A percentile compares a stretch with the other conserved stretches of the same genome.
phyloP scores from a whole-genome alignment of 2,888 invertebrate genomes.

The Pteria penguin region DNA sequence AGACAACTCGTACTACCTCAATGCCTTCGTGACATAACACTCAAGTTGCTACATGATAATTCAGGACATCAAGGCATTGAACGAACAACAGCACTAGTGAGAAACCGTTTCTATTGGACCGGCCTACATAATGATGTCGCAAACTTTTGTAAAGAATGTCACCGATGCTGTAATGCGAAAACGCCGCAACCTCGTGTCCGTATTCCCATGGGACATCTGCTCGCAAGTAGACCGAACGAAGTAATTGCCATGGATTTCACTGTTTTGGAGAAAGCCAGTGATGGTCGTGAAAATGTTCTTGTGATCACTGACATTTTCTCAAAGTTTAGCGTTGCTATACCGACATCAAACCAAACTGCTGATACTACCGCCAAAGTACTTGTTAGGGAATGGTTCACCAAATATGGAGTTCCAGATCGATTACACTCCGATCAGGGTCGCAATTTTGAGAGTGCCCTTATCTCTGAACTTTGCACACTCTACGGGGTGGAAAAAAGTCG shows the following conservation, averaged over 20 bases:
- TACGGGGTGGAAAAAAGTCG: slow-evolving; percentile 36
- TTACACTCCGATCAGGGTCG: slow-evolving; percentile 36
- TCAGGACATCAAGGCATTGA: slow-evolving; percentile 42
- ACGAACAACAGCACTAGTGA: slow-evolving; percentile 13
- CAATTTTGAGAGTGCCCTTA: slow-evolving; percentile 30
- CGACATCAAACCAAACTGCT: slow-evolving; percentile 46
- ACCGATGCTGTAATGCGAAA: slow-evolving; percentile 30
- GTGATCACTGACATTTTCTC: slow-evolving; percentile 44
- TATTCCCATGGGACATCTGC: no score
- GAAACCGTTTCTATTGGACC: slow-evolving; percentile 30
- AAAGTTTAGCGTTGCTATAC: slow-evolving; percentile 44
- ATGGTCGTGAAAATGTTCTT: slow-evolving; percentile 44
- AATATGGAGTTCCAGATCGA: slow-evolving; percentile 35
- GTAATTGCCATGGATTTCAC: slow-evolving; percentile 48
- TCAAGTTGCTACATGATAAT: slow-evolving; percentile 36
- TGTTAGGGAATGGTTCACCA: slow-evolving; percentile 37
- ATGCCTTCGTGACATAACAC: not conserved
- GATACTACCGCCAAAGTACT: slow-evolving; percentile 34
- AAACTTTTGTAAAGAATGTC: slow-evolving; percentile 14
- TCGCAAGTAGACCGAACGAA: slow-evolving; percentile 35
- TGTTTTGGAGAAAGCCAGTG: slow-evolving; percentile 34
- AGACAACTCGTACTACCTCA: slow-evolving; percentile 27
- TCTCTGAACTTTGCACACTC: slow-evolving; percentile 13
- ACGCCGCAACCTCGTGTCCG: slow-evolving; percentile 9
- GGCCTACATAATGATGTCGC: slow-evolving; percentile 16